Conservation (phyloP, 1,140 invertebrate genomes). For the Listronotus oregonensis region DNA sequence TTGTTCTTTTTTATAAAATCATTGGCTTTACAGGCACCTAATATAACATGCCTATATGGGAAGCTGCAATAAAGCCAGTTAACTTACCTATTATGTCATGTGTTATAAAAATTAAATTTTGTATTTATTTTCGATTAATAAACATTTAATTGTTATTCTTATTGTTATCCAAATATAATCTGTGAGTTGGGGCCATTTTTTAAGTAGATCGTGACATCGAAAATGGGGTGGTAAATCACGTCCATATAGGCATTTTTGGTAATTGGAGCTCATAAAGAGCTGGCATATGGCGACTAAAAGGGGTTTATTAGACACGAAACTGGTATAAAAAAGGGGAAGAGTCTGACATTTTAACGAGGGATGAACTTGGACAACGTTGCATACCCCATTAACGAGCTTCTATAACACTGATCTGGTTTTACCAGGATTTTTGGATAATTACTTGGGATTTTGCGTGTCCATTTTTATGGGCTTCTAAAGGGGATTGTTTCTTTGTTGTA, state of each 20-base stretch:
- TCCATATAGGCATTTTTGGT: conserved; percentile 25
- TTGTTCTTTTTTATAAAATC: too few species aligned
- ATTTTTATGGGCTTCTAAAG: neutral
- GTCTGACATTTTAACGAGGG: conserved; percentile 31
- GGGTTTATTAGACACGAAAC: conserved; percentile 33
- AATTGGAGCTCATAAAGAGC: conserved; percentile 30
- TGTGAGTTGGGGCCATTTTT: too few species aligned
- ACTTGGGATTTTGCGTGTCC: neutral
- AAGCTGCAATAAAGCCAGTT: too few species aligned
- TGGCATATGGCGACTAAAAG: conserved; percentile 32
- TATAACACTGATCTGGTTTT: conserved; percentile 25
- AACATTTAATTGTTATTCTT: too few species aligned
- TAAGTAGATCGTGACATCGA: neutral
- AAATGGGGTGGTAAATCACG: conserved; percentile 15
- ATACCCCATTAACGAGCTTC: conserved; percentile 8
- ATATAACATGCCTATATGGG: too few species aligned
- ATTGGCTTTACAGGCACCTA: too few species aligned
- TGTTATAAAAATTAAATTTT: too few species aligned
- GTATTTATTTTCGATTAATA: too few species aligned
- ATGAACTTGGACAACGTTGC: conserved; percentile 19
- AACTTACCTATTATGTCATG: too few species aligned
- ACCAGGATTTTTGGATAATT: conserved; percentile 7
- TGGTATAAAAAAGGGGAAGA: conserved; percentile 24
- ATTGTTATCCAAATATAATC: too few species aligned
- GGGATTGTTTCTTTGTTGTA: neutral